Conservation (phyloP, 1,140 invertebrate genomes). For the Neodiprion fabricii region DNA sequence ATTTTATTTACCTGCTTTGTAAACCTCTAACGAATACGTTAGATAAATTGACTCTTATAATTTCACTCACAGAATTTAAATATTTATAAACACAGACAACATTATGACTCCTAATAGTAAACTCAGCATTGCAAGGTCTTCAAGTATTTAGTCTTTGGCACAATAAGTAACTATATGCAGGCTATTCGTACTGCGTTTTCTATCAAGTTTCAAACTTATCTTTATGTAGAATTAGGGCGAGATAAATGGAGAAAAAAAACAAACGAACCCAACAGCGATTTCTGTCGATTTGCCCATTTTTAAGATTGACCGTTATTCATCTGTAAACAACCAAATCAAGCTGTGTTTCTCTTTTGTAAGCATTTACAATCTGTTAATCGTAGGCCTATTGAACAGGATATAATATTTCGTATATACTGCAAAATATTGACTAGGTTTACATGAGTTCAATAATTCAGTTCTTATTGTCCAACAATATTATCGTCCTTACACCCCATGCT, state of each 20-base stretch:
- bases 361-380: too few relatives aligned
- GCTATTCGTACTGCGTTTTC: background rate
- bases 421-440: conserved; percentile 15
- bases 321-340: too few relatives aligned
- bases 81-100: background rate
- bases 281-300: too few relatives aligned
- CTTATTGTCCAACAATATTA: conserved; percentile 10
- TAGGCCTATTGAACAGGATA: conserved; percentile 5
- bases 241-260: too few relatives aligned
- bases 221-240: too few relatives aligned
- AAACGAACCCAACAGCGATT: too few relatives aligned
- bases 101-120: background rate
- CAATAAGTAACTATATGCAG: background rate
- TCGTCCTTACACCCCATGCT: background rate
- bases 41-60: background rate
- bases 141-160: background rate
- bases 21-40: too few relatives aligned
- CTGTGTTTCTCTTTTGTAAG: too few relatives aligned
- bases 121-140: background rate
- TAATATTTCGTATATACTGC: background rate
- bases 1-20: too few relatives aligned
- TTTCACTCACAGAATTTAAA: background rate
- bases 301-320: too few relatives aligned
- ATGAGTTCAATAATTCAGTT: conserved; percentile 1
- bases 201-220: too few relatives aligned